Evolutionary conservation across 2,113 vertebrate genomes (phyloP).

Genomic region (Nibea albiflora): DNA sequence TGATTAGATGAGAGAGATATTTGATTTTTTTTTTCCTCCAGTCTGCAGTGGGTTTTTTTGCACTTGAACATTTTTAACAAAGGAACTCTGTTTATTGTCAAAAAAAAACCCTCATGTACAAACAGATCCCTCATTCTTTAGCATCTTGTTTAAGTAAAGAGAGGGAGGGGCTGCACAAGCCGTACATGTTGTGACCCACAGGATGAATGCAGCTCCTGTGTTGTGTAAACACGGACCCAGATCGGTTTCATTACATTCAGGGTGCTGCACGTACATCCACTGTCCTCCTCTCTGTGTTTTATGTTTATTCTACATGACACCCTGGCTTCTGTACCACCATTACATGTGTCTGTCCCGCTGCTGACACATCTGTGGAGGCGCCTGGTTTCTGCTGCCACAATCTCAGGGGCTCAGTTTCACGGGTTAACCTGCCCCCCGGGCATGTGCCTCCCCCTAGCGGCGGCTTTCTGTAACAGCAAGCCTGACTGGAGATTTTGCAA

Average conservation of each 20-base stretch:
- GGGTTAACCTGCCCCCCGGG: not conserved
- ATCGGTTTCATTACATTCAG: conserved; percentile 46
- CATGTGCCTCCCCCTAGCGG: conserved; percentile 75
- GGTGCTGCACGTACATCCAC: not conserved
- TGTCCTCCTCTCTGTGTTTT: not conserved
- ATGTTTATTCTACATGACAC: conserved; percentile 4
- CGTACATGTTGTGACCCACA: conserved; percentile 32
- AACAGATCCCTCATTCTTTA: conserved; percentile 54
- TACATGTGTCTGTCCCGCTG: not conserved
- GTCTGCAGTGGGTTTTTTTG: not conserved
- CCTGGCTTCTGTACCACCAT: not conserved
- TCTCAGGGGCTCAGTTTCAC: conserved; percentile 19
- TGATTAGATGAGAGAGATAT: not conserved
- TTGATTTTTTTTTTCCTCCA: not conserved
- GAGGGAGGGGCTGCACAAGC: conserved; percentile 21
- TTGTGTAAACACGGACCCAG: conserved; percentile 52
- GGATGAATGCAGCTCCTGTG: conserved; percentile 49
- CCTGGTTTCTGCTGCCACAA: conserved; percentile 50
- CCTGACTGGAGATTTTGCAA: not conserved
- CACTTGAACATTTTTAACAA: conserved; percentile 2
- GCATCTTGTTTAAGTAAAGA: conserved; percentile 32
- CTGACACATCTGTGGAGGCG: conserved; percentile 11
- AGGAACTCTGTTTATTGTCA: conserved; percentile 22
- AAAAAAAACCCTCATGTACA: conserved; percentile 24
- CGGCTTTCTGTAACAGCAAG: not conserved